Conservation (phyloP, 1,140 invertebrate species). For the Caligus rogercresseyi region DNA sequence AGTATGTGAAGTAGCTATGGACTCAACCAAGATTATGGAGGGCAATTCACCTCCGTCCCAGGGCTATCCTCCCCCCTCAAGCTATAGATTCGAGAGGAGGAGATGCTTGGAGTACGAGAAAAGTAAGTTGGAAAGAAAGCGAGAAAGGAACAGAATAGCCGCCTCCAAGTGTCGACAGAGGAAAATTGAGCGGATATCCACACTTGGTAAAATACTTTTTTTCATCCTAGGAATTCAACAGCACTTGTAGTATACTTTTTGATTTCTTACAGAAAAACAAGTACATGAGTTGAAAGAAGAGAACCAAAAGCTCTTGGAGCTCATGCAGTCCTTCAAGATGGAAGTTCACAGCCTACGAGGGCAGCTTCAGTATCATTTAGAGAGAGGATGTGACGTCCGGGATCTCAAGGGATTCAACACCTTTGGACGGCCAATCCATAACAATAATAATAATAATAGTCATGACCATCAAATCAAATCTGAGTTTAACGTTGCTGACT, state of each 20-base stretch:
- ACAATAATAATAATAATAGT: neutral
- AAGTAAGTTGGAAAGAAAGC: slow-evolving; percentile 84
- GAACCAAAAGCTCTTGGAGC: neutral
- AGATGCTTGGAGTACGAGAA: slow-evolving; percentile 24
- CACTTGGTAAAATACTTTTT: neutral
- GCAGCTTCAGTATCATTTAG: neutral
- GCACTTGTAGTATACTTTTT: neutral
- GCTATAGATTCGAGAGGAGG: neutral
- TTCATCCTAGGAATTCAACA: neutral
- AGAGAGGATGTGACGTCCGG: neutral
- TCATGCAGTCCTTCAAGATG: neutral
- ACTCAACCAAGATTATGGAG: too few species aligned
- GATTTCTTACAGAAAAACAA: slow-evolving; percentile 7
- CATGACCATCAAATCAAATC: neutral
- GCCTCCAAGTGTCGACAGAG: slow-evolving; percentile 85
- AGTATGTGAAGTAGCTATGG: too few species aligned
- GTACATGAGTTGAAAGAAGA: neutral
- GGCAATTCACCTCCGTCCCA: too few species aligned
- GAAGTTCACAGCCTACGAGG: neutral
- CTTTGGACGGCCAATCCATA: too few species aligned
- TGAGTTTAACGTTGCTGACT: neutral
- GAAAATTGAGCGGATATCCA: slow-evolving; percentile 71
- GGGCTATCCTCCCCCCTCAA: neutral
- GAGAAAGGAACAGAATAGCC: slow-evolving; percentile 85
- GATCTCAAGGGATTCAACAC: neutral